A percentile compares a stretch with the other conserved stretches of the same genome.
These are phyloP conservation scores for Ganaspis sp. DNA, from an alignment of 1,140 invertebrate genomes.

Conservation along the genomic window DNA sequence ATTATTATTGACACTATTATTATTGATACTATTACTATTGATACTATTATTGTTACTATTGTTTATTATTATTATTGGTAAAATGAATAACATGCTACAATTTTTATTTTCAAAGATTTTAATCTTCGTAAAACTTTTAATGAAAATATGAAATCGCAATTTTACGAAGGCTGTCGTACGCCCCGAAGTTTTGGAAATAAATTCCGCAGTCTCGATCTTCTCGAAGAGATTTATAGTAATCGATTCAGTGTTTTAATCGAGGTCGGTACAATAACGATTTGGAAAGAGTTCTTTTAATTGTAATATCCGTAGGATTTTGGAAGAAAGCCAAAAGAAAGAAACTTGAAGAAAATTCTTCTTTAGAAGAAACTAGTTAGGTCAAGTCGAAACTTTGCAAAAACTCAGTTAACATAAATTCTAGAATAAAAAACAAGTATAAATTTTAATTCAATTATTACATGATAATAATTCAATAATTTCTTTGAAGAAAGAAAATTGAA, in stretches of 20 bases:
- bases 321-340: not conserved
- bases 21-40: too few species aligned
- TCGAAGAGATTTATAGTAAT: constrained; percentile 6
- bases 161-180: not conserved
- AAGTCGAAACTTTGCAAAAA: not conserved
- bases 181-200: not conserved
- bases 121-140: too few species aligned
- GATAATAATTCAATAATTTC: too few species aligned
- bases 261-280: constrained; percentile 5
- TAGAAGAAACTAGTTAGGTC: not conserved
- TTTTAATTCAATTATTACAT: not conserved
- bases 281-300: constrained; percentile 14
- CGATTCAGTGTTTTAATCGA: not conserved
- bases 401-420: not conserved
- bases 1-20: too few species aligned
- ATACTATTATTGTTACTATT: too few species aligned
- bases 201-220: not conserved
- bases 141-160: too few species aligned
- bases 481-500: too few species aligned
- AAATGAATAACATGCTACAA: too few species aligned
- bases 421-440: not conserved
- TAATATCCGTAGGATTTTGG: not conserved
- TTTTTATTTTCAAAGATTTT: too few species aligned
- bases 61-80: too few species aligned
- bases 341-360: not conserved